Conservation (phyloP, 2,888 invertebrate genomes). For the Drosophila anomelani region DNA sequence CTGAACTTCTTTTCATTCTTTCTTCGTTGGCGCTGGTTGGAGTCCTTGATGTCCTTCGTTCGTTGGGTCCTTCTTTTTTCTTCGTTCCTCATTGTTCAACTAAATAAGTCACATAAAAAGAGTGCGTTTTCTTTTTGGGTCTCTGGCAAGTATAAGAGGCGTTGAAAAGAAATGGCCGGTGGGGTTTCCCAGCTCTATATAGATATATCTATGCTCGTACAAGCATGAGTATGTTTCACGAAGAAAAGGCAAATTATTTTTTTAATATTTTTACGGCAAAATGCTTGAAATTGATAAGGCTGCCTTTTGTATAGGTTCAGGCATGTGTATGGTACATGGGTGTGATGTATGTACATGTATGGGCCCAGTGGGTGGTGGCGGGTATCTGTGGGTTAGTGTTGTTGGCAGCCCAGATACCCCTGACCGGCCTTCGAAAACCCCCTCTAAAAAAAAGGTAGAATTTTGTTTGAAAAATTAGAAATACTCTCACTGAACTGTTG, state of each 20-base stretch:
- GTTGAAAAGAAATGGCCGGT: constrained; percentile 38
- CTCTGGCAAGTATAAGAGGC: constrained; percentile 1
- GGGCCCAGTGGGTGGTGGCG: background rate
- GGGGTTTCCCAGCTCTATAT: constrained; percentile 17
- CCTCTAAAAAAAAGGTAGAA: background rate
- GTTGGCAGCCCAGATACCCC: constrained; percentile 28
- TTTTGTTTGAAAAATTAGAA: background rate
- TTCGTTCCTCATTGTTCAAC: constrained; percentile 45
- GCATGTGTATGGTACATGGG: background rate
- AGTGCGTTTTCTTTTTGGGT: constrained; percentile 30
- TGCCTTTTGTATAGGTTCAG: constrained; percentile 38
- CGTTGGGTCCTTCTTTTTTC: background rate
- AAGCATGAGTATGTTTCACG: constrained; percentile 26
- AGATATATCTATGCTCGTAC: constrained; percentile 1
- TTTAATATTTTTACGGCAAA: constrained; percentile 66
- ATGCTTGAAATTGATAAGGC: constrained; percentile 76
- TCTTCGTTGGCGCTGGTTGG: background rate
- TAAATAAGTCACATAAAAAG: constrained; percentile 72
- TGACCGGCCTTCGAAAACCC: background rate
- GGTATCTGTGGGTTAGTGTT: constrained; percentile 28
- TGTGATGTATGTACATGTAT: background rate
- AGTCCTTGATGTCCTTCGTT: constrained; percentile 5
- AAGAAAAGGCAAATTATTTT: constrained; percentile 54
- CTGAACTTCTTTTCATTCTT: constrained; percentile 36
- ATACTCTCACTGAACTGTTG: background rate